Evolutionary conservation across 2,113 vertebrate species (phyloP), one percentile per base, ranked within the genome.

Genomic region (Myotis yumanensis): DNA sequence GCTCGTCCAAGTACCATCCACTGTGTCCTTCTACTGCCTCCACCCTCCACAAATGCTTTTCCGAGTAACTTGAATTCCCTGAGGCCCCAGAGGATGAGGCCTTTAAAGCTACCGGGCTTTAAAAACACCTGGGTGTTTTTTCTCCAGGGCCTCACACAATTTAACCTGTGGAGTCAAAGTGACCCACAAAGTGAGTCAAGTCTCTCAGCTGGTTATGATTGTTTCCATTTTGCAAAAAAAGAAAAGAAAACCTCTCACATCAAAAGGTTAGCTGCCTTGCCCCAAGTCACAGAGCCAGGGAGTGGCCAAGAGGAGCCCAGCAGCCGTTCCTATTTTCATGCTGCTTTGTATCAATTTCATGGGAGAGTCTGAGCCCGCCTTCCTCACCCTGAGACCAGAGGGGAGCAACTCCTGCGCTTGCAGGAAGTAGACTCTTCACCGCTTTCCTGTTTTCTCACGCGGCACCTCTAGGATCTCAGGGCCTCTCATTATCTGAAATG

Each of bases 401-500:
- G 23, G 66, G 15, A 57, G 84, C 91, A 28, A 87, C 89, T 79
- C 81, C 66, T 71, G 2, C 43, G 62, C 35, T 51, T n/a, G 40
- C 28, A 18, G 69, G 75, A 68, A 51, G 20, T 12, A 40, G 59
- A 43, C 23, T 57, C 88, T 76, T 93, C 87, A 43, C 0, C 20
- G 9, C 35, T n/a, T 23, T 16, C 11, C 37, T 59, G 62, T 30
- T 51, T 86, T 91, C 37, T 90, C 25, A 4, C 15, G 16, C 15
- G 16, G 69, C 37, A n/a, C 75, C 83, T 54, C 76, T 64, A 77
- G 92, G 81, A 87, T 72, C 84, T 85, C 20, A 69, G 72, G 72
- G 35, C 88, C 16, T 85, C 90, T 97, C 73, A 79, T 95, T 68
- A 95, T 94, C 93, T 96, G 94, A 80, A 95, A 94, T 76, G 86